phyloP scores from a whole-genome alignment of 2,888 invertebrate species.

The Lysandra bellargus region DNA sequence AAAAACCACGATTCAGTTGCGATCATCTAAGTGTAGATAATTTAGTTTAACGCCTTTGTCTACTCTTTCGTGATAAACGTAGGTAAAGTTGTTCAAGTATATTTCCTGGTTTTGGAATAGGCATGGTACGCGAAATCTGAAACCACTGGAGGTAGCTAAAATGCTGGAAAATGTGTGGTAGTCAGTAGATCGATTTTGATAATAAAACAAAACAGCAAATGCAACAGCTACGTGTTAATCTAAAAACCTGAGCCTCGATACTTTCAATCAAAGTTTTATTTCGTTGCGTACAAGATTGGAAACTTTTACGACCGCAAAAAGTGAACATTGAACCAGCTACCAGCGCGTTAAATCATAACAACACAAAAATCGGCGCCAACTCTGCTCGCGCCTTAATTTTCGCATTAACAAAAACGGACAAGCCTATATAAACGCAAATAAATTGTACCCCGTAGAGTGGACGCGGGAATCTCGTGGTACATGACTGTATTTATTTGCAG shows the following conservation, averaged over 20 bases:
- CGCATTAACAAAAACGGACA: conserved; percentile 75
- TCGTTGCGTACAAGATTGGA: not conserved
- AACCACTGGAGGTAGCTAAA: too few species aligned
- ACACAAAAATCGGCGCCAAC: conserved; percentile 38
- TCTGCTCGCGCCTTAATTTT: conserved; percentile 55
- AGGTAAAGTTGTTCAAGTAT: too few species aligned
- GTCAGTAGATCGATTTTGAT: too few species aligned
- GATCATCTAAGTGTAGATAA: too few species aligned
- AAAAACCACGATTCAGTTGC: too few species aligned
- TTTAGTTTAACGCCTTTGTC: too few species aligned
- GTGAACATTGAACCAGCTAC: not conserved
- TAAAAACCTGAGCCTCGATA: not conserved
- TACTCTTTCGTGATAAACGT: too few species aligned
- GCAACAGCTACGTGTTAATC: not conserved
- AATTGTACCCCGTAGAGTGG: conserved; percentile 70
- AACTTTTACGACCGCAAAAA: not conserved
- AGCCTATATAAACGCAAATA: conserved; percentile 69
- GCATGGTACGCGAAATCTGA: too few species aligned
- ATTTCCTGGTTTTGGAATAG: too few species aligned
- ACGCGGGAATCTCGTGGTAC: conserved; percentile 53
- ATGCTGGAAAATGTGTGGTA: too few species aligned
- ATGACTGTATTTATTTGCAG: conserved; percentile 62
- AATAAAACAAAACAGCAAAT: too few species aligned
- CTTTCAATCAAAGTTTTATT: not conserved
- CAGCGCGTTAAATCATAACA: conserved; percentile 18